A percentile compares a stretch with the other conserved stretches of the same genome.
phyloP scores from a whole-genome alignment of 1,140 invertebrate species.

The Marisa cornuarietis region DNA sequence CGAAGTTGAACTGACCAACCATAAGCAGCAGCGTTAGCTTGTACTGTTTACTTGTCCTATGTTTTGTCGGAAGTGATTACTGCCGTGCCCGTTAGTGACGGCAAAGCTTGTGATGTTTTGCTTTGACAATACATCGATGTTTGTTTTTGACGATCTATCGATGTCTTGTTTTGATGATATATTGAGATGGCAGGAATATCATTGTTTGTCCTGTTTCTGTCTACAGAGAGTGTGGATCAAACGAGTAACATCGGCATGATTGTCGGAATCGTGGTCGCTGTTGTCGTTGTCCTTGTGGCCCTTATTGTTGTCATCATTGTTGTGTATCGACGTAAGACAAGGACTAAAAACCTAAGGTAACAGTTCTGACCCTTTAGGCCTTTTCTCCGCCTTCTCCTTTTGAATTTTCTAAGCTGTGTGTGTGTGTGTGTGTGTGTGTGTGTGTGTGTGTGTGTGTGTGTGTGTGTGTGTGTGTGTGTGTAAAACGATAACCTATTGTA shows the following conservation, averaged over 20 bases:
- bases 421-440: neutral
- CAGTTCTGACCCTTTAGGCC: neutral
- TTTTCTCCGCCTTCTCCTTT: neutral
- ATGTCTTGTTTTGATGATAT: too few species aligned
- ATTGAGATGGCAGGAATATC: too few species aligned
- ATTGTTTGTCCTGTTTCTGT: neutral
- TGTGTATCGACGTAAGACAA: neutral
- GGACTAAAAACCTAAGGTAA: neutral
- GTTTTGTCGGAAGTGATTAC: too few species aligned
- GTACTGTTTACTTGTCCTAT: too few species aligned
- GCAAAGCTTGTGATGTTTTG: too few species aligned
- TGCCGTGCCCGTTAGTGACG: too few species aligned
- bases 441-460: neutral
- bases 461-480: neutral
- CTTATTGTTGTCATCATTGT: slow-evolving; percentile 26
- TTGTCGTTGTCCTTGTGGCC: slow-evolving; percentile 18
- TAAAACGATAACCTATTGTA: too few species aligned
- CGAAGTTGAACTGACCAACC: too few species aligned
- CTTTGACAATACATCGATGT: too few species aligned
- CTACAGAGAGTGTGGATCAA: slow-evolving; percentile 11
- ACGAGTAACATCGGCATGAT: slow-evolving; percentile 22
- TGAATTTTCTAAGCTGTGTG: neutral
- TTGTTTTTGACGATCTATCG: too few species aligned
- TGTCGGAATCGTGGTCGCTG: slow-evolving; percentile 32
- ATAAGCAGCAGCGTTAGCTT: too few species aligned